Evolutionary conservation across 2,113 vertebrate species (phyloP).

Genomic region (Lethenteron camtschaticum): DNA sequence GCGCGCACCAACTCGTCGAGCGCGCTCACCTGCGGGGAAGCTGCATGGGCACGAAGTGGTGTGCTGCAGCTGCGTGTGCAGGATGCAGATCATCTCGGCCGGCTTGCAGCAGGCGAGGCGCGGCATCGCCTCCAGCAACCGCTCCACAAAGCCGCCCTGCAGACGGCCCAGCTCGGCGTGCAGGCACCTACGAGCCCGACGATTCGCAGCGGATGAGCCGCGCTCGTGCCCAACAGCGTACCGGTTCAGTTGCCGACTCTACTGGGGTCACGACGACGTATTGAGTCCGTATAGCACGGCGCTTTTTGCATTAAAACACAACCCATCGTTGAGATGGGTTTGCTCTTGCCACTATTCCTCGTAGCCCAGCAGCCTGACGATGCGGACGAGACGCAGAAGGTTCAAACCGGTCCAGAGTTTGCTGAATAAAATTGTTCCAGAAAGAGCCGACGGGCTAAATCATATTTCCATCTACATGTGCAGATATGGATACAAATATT

Average conservation of each 20-base stretch:
- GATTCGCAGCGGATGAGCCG: no score
- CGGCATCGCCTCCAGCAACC: conserved; percentile 69
- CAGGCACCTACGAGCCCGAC: conserved; percentile 34
- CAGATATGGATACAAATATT: not conserved
- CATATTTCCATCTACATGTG: not conserved
- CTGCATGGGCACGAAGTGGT: conserved; percentile 55
- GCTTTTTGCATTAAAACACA: no score
- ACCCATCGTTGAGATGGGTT: no score
- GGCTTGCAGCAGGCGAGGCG: conserved; percentile 63
- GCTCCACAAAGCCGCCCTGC: conserved; percentile 76
- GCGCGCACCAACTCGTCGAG: no score
- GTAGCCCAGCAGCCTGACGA: no score
- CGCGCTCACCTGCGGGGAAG: conserved; percentile 51
- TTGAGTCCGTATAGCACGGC: no score
- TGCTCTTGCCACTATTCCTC: no score
- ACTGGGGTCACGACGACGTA: no score
- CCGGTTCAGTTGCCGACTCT: no score
- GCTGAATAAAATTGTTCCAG: not conserved
- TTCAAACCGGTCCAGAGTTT: no score
- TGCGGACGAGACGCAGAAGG: no score
- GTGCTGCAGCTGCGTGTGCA: conserved; percentile 60
- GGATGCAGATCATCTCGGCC: conserved; percentile 62
- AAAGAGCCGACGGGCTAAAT: not conserved
- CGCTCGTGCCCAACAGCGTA: no score
- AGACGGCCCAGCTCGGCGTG: conserved; percentile 57